phyloP scores from a whole-genome alignment of 2,113 vertebrate genomes.

The Corythornis vintsioides region DNA sequence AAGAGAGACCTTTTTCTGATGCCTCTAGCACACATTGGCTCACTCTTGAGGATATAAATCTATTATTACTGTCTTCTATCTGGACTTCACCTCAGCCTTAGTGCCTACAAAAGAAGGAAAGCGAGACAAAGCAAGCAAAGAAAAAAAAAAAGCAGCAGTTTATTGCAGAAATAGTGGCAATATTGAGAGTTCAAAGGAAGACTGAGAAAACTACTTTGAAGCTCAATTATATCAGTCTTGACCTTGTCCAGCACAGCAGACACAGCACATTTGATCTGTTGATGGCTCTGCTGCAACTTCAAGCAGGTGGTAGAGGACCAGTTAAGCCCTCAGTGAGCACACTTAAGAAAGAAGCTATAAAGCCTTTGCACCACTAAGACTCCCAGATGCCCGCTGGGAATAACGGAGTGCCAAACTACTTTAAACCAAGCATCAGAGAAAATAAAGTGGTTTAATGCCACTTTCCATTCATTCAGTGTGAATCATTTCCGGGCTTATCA shows the following conservation, averaged over 20 bases:
- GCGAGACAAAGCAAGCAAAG: constrained; percentile 12
- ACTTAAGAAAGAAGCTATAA: not conserved
- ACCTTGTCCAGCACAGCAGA: not conserved
- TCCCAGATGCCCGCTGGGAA: not conserved
- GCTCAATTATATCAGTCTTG: not conserved
- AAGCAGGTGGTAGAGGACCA: not conserved
- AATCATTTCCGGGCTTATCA: not conserved
- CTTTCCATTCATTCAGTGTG: not conserved
- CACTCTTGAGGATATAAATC: constrained; percentile 40
- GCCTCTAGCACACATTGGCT: constrained; percentile 22
- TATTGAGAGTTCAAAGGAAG: not conserved
- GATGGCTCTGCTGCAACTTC: not conserved
- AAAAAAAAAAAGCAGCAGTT: not conserved
- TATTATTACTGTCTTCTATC: constrained; percentile 48
- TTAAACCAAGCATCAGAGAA: not conserved
- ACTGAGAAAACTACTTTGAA: not conserved
- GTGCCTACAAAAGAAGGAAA: constrained; percentile 60
- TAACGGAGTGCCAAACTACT: not conserved
- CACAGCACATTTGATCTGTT: not conserved
- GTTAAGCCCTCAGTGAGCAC: fast-evolving
- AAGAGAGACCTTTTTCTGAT: constrained; percentile 44
- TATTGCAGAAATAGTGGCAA: not conserved
- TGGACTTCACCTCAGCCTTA: constrained; percentile 51
- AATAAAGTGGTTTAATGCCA: not conserved
- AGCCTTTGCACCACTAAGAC: not conserved